A percentile compares a stretch with the other conserved stretches of the same genome.
phyloP scores from a whole-genome alignment of 1,140 invertebrate genomes.

The Drosophila jambulina region DNA sequence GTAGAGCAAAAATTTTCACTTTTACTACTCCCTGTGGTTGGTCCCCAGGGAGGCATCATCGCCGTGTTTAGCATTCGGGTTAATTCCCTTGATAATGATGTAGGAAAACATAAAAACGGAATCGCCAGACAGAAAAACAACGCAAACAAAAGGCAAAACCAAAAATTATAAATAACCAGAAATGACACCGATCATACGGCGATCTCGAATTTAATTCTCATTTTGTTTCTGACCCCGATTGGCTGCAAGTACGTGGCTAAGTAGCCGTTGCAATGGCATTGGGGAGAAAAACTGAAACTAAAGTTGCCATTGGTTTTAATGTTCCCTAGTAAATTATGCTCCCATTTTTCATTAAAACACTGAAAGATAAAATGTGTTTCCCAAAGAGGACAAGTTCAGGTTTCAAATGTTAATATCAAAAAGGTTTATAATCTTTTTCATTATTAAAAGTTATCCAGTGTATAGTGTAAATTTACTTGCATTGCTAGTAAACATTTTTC shows the following conservation, averaged over 20 bases:
- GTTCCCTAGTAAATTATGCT: neutral
- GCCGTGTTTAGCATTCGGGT: slow-evolving; percentile 18
- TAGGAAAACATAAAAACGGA: slow-evolving; percentile 18
- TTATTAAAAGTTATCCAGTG: too few relatives aligned
- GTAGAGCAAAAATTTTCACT: neutral
- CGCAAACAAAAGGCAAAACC: neutral
- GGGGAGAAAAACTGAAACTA: slow-evolving; percentile 3
- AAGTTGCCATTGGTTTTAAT: slow-evolving; percentile 2
- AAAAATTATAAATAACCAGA: slow-evolving; percentile 32
- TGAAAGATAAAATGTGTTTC: neutral
- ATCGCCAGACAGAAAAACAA: slow-evolving; percentile 22
- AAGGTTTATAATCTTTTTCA: neutral
- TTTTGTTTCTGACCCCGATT: slow-evolving; percentile 24
- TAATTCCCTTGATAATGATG: slow-evolving; percentile 43
- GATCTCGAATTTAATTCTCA: slow-evolving; percentile 22
- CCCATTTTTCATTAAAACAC: slow-evolving; percentile 1
- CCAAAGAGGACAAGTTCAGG: neutral
- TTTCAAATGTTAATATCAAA: neutral
- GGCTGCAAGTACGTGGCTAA: slow-evolving; percentile 34
- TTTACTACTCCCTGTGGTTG: slow-evolving; percentile 10
- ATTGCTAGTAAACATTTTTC: neutral
- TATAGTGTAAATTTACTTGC: neutral
- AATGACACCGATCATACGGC: slow-evolving; percentile 21
- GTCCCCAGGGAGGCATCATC: slow-evolving; percentile 3
- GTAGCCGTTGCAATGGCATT: slow-evolving; percentile 8